Percentiles rank a stretch among this genome's conserved stretches.
These are phyloP conservation scores for Eupithecia abbreviata DNA, from an alignment of 2,888 invertebrate species.

Conservation along the genomic window DNA sequence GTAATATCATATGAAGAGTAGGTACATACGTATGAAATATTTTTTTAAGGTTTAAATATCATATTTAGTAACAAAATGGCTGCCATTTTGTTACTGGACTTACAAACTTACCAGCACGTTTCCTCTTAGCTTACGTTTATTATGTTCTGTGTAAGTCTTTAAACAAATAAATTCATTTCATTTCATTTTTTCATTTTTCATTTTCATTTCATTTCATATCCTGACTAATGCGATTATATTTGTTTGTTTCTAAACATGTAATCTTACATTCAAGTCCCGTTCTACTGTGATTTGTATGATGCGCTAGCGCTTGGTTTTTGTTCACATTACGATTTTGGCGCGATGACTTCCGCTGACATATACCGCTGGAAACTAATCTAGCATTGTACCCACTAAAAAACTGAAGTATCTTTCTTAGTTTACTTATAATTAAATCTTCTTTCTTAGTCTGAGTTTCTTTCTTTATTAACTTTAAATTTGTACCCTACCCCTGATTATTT, in stretches of 20 bases:
- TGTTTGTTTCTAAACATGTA: neutral
- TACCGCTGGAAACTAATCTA: slow-evolving; percentile 16
- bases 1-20: no score
- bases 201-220: no score
- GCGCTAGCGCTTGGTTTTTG: slow-evolving; percentile 15
- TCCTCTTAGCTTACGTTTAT: no score
- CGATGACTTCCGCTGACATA: slow-evolving; percentile 25
- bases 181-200: no score
- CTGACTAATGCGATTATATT: neutral
- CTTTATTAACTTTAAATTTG: neutral
- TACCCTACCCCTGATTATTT: neutral
- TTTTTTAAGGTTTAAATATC: neutral
- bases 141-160: no score
- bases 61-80: no score
- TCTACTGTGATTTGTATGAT: slow-evolving; percentile 26
- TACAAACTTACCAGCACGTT: no score
- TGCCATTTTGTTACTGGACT: no score
- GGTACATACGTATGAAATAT: neutral
- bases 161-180: no score
- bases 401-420: neutral
- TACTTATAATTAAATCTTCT: neutral
- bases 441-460: neutral
- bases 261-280: slow-evolving; percentile 29
- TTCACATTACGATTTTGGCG: slow-evolving; percentile 32
- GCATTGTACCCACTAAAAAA: neutral